A percentile compares a stretch with the other conserved stretches of the same genome.
These are phyloP conservation scores for Lepus townsendii DNA, from an alignment of 2,797 vertebrate species.

Conservation along the genomic window DNA sequence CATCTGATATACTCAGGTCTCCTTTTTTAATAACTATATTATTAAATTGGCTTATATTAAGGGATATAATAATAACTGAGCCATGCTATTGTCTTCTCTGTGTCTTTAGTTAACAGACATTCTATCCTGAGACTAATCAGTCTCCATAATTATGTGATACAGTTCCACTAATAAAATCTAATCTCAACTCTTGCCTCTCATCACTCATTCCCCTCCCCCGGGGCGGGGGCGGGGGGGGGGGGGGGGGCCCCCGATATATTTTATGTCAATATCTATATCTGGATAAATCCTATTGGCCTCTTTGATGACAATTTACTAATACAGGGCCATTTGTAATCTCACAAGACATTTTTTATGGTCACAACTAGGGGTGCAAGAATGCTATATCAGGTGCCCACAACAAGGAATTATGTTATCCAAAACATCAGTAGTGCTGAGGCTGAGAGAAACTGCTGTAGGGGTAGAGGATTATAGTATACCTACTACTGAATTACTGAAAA, in stretches of 20 bases:
- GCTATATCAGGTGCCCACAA: neutral
- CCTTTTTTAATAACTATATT: conserved; percentile 8
- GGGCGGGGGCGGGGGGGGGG: no score
- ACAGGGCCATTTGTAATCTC: neutral
- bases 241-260: neutral
- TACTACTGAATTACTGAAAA: neutral
- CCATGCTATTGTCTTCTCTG: neutral
- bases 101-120: neutral
- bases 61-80: neutral
- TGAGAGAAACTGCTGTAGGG: neutral
- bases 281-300: neutral
- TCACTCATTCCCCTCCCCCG: neutral
- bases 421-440: neutral
- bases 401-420: neutral
- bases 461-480: neutral
- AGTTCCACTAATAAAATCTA: neutral
- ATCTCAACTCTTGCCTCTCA: neutral
- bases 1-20: neutral
- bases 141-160: neutral
- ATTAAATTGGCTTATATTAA: neutral
- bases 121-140: neutral
- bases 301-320: neutral
- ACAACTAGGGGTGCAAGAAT: neutral
- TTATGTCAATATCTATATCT: neutral
- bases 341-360: neutral